phyloP scores from a whole-genome alignment of 2,888 invertebrate species.

The Nemurella pictetii region DNA sequence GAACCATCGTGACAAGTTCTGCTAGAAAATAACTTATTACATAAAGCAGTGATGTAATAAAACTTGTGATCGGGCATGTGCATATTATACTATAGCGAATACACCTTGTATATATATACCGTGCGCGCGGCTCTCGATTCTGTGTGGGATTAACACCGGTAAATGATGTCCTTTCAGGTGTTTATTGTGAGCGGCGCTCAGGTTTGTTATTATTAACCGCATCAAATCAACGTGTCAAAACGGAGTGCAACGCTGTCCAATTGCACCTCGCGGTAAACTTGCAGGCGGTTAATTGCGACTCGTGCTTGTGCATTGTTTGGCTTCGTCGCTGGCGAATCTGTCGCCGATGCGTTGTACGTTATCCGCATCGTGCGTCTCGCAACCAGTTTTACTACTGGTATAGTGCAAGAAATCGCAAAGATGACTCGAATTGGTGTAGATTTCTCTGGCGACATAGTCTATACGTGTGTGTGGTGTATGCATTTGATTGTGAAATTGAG shows the following conservation, averaged over 20 bases:
- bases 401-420: neutral
- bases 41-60: neutral
- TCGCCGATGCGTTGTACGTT: too few species aligned
- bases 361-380: neutral
- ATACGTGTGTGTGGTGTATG: neutral
- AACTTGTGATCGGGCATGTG: neutral
- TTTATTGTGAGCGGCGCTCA: neutral
- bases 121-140: neutral
- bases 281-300: neutral
- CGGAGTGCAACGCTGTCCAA: neutral
- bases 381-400: neutral
- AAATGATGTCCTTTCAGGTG: neutral
- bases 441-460: too few species aligned
- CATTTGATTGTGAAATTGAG: neutral
- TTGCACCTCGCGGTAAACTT: neutral
- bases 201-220: neutral
- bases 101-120: too few species aligned
- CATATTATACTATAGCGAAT: too few species aligned
- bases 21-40: slow-evolving; percentile 10
- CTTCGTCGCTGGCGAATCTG: too few species aligned
- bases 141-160: neutral
- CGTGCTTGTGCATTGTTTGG: neutral
- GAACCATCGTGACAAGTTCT: neutral
- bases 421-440: neutral
- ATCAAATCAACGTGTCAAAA: neutral